Conservation (phyloP, 2,797 vertebrate species). For the Arremon brunneinucha region DNA sequence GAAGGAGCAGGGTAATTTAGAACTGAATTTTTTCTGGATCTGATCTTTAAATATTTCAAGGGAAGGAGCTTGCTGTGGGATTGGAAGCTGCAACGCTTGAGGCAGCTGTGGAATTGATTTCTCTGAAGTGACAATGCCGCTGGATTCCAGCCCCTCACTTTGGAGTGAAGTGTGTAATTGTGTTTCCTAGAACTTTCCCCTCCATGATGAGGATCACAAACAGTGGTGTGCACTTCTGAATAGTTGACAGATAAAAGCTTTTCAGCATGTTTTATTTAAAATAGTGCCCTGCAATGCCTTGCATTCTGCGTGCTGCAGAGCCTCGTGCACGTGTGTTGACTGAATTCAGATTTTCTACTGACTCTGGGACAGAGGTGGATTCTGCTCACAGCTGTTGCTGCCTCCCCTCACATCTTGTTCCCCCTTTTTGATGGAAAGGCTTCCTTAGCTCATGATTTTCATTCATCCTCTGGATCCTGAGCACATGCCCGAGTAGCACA, state of each 20-base stretch:
- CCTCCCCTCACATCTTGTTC: not conserved
- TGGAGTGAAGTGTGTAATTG: not conserved
- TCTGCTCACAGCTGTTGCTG: not conserved
- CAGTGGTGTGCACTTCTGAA: not conserved
- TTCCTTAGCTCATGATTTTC: not conserved
- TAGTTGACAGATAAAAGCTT: not conserved
- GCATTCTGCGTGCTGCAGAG: not conserved
- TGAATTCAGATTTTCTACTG: not conserved
- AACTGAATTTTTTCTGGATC: not conserved
- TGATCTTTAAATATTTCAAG: not conserved
- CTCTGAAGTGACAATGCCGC: not conserved
- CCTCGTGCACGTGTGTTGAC: not conserved
- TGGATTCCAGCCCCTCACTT: not conserved
- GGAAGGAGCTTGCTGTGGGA: not conserved
- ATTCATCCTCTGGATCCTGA: not conserved
- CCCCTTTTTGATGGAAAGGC: not conserved
- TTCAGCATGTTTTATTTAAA: not conserved
- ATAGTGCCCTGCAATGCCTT: not conserved
- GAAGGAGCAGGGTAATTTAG: not conserved
- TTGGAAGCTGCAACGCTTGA: not conserved
- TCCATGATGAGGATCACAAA: not conserved
- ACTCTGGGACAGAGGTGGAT: not conserved
- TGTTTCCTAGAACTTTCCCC: not conserved
- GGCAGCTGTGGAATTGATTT: not conserved
- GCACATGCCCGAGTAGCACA: not conserved